phyloP scores from a whole-genome alignment of 2,797 vertebrate genomes.

The Characodon lateralis region DNA sequence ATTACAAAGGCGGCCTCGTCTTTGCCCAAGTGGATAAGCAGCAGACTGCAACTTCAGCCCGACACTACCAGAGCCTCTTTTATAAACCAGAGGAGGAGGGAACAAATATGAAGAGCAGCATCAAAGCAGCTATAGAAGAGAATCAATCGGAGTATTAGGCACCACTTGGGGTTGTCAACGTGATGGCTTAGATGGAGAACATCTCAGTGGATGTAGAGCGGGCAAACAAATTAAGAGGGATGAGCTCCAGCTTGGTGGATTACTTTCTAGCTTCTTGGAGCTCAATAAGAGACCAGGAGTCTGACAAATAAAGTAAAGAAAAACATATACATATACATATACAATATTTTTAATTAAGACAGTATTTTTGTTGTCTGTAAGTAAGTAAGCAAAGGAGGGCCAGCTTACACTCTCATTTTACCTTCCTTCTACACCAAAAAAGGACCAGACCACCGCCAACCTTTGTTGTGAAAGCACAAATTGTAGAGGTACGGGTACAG shows the following conservation, averaged over 20 bases:
- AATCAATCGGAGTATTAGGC: conserved; percentile 72
- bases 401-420: neutral
- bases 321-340: too few species aligned
- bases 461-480: neutral
- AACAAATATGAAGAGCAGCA: conserved; percentile 56
- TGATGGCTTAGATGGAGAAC: conserved; percentile 78
- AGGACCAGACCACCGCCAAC: neutral
- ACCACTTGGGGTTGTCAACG: conserved; percentile 75
- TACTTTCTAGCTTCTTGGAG: conserved; percentile 71
- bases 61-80: conserved; percentile 41
- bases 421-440: neutral
- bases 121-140: conserved; percentile 62
- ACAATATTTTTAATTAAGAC: neutral
- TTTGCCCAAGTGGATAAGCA: conserved; percentile 66
- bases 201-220: conserved; percentile 66
- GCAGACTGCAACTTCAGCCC: conserved; percentile 64
- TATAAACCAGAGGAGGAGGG: conserved; percentile 60
- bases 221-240: conserved; percentile 79
- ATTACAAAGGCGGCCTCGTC: conserved; percentile 57
- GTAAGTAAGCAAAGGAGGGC: neutral
- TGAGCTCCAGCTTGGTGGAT: conserved; percentile 77
- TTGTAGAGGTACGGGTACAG: neutral
- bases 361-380: neutral
- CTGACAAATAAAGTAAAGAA: conserved; percentile 43
- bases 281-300: conserved; percentile 47